phyloP scores from a whole-genome alignment of 2,888 invertebrate species.

The Polietes domitor region DNA sequence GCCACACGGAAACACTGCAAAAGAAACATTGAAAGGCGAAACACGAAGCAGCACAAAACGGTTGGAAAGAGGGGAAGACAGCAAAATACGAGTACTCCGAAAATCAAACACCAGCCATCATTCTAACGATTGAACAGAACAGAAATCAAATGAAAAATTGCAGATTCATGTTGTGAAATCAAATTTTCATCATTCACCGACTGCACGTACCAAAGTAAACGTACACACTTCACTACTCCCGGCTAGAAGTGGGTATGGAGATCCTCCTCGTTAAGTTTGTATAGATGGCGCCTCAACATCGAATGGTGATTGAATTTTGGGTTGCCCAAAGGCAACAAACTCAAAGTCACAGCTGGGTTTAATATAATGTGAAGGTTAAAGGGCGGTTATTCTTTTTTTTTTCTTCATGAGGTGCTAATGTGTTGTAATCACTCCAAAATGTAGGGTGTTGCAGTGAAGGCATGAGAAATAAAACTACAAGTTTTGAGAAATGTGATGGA shows the following conservation, averaged over 20 bases:
- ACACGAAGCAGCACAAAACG: too few species aligned
- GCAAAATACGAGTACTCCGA: conserved; percentile 41
- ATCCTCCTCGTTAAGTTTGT: neutral
- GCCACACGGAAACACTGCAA: conserved; percentile 30
- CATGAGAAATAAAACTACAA: too few species aligned
- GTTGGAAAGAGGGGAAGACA: too few species aligned
- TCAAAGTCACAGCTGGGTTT: too few species aligned
- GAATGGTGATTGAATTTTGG: neutral
- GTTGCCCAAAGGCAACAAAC: too few species aligned
- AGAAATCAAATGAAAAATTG: conserved; percentile 63
- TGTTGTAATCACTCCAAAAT: too few species aligned
- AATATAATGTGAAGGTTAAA: too few species aligned
- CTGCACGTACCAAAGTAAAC: conserved; percentile 56
- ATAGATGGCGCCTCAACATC: neutral
- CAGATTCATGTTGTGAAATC: conserved; percentile 63
- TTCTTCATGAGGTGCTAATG: too few species aligned
- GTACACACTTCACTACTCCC: conserved; percentile 20
- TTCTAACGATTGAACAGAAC: conserved; percentile 60
- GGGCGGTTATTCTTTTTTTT: too few species aligned
- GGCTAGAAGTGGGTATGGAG: neutral
- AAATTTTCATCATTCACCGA: conserved; percentile 41
- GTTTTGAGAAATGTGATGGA: too few species aligned
- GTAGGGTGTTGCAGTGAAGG: too few species aligned
- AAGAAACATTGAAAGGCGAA: neutral
- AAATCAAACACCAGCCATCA: conserved; percentile 61